These are phyloP conservation scores for Dasyornis broadbenti DNA, from an alignment of 2,113 vertebrate species.

Conservation along the genomic window DNA sequence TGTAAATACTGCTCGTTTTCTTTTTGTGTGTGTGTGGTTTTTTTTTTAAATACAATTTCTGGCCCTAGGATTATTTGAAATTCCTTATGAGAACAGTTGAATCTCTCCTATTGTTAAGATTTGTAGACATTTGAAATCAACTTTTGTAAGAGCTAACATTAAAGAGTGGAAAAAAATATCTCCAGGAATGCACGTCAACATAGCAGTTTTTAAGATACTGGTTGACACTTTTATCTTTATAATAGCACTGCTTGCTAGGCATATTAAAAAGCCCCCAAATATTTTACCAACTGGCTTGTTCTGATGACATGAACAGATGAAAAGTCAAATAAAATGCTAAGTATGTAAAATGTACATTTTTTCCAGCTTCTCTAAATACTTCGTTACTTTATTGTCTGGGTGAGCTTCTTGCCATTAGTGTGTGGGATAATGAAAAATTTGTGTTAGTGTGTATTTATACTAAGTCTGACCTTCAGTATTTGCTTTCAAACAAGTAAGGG, in stretches of 20 bases:
- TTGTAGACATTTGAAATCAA: neutral
- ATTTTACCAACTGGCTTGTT: neutral
- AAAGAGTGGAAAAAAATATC: neutral
- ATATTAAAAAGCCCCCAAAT: neutral
- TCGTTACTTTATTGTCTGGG: neutral
- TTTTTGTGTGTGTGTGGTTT: too few relatives aligned
- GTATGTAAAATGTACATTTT: neutral
- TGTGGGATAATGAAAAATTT: neutral
- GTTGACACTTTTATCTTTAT: neutral
- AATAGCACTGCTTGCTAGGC: accelerated
- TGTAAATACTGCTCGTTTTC: neutral
- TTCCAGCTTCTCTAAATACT: neutral
- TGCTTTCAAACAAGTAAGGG: neutral
- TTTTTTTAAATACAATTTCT: neutral
- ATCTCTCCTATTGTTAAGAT: neutral
- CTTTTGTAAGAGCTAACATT: neutral
- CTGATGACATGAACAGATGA: neutral
- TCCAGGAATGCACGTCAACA: neutral
- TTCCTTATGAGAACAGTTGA: neutral
- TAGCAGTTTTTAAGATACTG: neutral
- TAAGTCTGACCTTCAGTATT: neutral
- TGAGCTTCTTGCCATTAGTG: neutral
- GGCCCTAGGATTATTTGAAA: neutral
- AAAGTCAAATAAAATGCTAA: neutral
- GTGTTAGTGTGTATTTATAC: neutral